Conservation (phyloP, 1,140 invertebrate species). For the Meloidogyne chitwoodi region DNA sequence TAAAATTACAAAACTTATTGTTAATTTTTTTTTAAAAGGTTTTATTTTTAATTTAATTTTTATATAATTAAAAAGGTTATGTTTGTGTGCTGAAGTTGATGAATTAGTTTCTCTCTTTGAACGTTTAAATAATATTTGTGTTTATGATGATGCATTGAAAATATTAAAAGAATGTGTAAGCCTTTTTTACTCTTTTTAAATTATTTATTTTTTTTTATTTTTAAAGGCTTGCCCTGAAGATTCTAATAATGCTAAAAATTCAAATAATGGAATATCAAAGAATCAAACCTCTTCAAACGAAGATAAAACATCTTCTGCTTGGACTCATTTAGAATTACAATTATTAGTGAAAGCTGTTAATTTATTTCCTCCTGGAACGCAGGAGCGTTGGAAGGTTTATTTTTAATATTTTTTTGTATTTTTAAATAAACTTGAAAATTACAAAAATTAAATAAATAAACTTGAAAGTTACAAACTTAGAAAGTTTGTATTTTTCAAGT, state of each 20-base stretch:
- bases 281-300: background rate
- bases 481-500: too few relatives aligned
- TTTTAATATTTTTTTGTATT: too few relatives aligned
- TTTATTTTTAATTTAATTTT: too few relatives aligned
- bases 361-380: constrained; percentile 38
- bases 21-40: too few relatives aligned
- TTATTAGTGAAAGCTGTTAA: constrained; percentile 43
- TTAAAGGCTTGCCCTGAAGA: background rate
- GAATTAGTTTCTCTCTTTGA: constrained; percentile 29
- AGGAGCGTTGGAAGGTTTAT: constrained; percentile 31
- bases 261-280: background rate
- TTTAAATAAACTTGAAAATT: too few relatives aligned
- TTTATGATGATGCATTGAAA: constrained; percentile 33
- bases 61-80: constrained; percentile 25
- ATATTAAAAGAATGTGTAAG: constrained; percentile 28
- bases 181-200: background rate
- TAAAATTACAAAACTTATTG: background rate
- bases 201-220: background rate
- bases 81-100: constrained; percentile 30
- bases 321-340: constrained; percentile 38
- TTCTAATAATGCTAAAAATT: background rate
- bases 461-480: too few relatives aligned
- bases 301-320: constrained; percentile 4
- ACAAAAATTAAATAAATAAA: too few relatives aligned
- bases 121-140: constrained; percentile 14